Base-by-base conservation (phyloP, 2,113 vertebrate genomes). In the Ginglymostoma cirratum region DNA sequence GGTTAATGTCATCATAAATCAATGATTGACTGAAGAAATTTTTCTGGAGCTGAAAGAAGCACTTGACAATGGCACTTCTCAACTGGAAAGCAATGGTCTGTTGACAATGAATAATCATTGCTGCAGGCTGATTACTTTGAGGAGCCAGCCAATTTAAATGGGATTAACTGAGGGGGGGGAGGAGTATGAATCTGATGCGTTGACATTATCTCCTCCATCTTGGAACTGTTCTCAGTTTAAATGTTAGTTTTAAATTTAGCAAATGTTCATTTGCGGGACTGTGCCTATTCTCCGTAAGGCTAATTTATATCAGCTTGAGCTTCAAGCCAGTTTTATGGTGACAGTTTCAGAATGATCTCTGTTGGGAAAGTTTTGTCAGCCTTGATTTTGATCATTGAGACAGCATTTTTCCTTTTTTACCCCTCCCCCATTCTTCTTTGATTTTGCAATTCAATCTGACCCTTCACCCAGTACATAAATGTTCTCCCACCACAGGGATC, bases 101-200 rank as follows among this genome's bases (percentile, higher is more conserved):
- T 95, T 72, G 67, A 95, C 94, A 95, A 95, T 72, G 94, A 95
- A 45, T 95, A 52, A 95, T 95, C 24, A 34, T 76, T 95, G 94
- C 94, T 76, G 94, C 14, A 15, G 70, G 67, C 38, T 72, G 94
- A 76, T 95, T 95, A 72, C 67, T 76, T 95, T 95, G n/a, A 95
- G 94, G 12, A 45, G 48, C 38, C 24, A 76, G 69, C 94, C 94
- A 95, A 48, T 52, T 34, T 95, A 48, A 95, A 72, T 70, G 66
- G 93, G 93, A 69, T 95, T 95, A 95, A 27, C 42, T 76, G 69
- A 52, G 94, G 52, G 15, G 24, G 45, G 30, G 55, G 66, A 15
- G 14, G 34, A 95, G 23, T 45, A 24, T 52, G 42, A 34, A 27
- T 72, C 70, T 76, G 69, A 95, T 95, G 23, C 15, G 52, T 72